phyloP scores from a whole-genome alignment of 2,113 vertebrate genomes.

The Percina caprodes region DNA sequence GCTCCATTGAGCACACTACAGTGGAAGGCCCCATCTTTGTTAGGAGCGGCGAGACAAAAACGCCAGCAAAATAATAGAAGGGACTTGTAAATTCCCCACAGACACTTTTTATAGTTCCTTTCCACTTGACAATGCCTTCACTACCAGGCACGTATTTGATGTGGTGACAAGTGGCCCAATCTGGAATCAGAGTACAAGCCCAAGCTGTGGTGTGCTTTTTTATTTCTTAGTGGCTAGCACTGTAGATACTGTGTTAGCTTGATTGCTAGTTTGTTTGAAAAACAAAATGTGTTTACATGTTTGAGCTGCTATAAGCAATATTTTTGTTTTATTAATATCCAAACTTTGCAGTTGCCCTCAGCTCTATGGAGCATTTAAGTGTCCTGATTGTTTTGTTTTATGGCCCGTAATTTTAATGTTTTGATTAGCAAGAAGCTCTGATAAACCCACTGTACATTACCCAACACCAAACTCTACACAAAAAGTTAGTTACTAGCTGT shows the following conservation, averaged over 20 bases:
- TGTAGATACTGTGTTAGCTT: background rate
- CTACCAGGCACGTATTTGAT: slow-evolving; percentile 51
- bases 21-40: slow-evolving; percentile 60
- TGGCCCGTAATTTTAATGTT: too few species aligned
- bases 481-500: too few species aligned
- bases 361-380: too few species aligned
- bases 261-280: background rate
- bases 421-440: too few species aligned
- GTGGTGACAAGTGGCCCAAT: slow-evolving; percentile 28
- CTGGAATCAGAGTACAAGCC: background rate
- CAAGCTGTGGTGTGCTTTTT: slow-evolving; percentile 11
- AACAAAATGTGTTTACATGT: background rate
- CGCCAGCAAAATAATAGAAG: slow-evolving; percentile 61
- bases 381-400: too few species aligned
- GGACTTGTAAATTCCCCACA: slow-evolving; percentile 71
- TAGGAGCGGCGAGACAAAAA: slow-evolving; percentile 66
- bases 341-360: background rate
- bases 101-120: slow-evolving; percentile 66
- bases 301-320: background rate
- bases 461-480: too few species aligned
- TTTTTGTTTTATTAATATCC: background rate
- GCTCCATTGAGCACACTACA: slow-evolving; percentile 63
- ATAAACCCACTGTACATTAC: too few species aligned
- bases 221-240: background rate
- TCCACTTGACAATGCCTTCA: slow-evolving; percentile 62